A percentile compares a stretch with the other conserved stretches of the same genome.
phyloP scores from a whole-genome alignment of 2,797 vertebrate species.

The Choloepus didactylus region DNA sequence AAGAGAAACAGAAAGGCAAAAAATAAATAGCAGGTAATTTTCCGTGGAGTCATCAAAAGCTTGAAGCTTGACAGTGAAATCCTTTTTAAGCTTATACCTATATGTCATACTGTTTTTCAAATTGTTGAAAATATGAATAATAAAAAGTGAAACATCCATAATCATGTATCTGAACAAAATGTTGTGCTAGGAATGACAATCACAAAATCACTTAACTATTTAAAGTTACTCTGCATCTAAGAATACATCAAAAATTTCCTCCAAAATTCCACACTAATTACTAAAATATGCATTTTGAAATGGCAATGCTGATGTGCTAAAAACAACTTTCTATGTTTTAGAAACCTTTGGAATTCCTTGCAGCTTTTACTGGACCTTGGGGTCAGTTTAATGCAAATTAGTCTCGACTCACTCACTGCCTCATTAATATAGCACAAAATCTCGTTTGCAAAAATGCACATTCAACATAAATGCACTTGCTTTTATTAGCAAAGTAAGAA shows the following conservation, averaged over 20 bases:
- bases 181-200: slow-evolving; percentile 68
- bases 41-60: not conserved
- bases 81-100: not conserved
- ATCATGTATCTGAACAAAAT: slow-evolving; percentile 68
- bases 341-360: slow-evolving; percentile 72
- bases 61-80: slow-evolving; percentile 66
- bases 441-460: slow-evolving; percentile 83
- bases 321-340: slow-evolving; percentile 77
- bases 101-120: slow-evolving; percentile 66
- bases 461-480: slow-evolving; percentile 81
- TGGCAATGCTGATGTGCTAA: slow-evolving; percentile 77
- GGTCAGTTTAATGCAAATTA: slow-evolving; percentile 84
- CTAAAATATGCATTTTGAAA: slow-evolving; percentile 83
- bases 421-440: slow-evolving; percentile 82
- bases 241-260: slow-evolving; percentile 44
- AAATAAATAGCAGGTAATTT: not conserved
- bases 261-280: slow-evolving; percentile 80
- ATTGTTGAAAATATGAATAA: slow-evolving; percentile 75
- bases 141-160: slow-evolving; percentile 64
- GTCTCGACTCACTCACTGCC: slow-evolving; percentile 58
- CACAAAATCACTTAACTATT: slow-evolving; percentile 72
- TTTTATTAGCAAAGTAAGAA: slow-evolving; percentile 84
- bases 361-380: slow-evolving; percentile 81
- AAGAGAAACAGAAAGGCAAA: slow-evolving; percentile 51
- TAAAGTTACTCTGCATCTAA: slow-evolving; percentile 56